Evolutionary conservation across 2,888 invertebrate genomes (phyloP), one percentile per base, ranked within the genome.

Genomic region (Drosophila mercatorum): DNA sequence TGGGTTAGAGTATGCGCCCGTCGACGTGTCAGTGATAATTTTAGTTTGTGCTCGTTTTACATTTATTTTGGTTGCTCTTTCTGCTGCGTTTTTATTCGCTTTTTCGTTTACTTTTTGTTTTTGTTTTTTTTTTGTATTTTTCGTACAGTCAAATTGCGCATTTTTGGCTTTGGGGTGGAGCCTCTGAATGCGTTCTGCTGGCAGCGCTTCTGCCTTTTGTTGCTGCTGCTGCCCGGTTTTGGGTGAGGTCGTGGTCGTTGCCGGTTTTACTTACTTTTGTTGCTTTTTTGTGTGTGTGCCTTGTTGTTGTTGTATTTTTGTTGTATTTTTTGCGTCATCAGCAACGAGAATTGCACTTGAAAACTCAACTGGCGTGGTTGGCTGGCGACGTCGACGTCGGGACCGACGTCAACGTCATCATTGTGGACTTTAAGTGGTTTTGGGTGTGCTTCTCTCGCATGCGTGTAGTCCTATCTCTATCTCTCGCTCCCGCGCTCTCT

Each of bases 131-230:
- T 78, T 49, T 49, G 5, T 8, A 8, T 38, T 52, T 67, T 71
- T 70, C 84, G 89, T 84, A 79, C 81, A 84, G 87, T 86, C 87
- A 88, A 88, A 84, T 85, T 85, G 84, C 80, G 81, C 84, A 88
- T 83, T 88, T 81, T 85, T 83, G 87, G 89, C 85, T 88, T 88
- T 88, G 84, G 84, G 84, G 89, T 85, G 84, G 89, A 85, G 84
- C 84, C 79, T 81, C 66, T 59, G 60, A 65, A 71, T 84, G 89
- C 88, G 86, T 83, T 80, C 57, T 56, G 67, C 65, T 68, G 63
- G 56, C 57, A 64, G 72, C 68, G 82, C 78, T 75, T 74, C 80
- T 72, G 85, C 85, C 73, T 60, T 74, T 80, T 81, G 77, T 80
- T 80, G 83, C 10, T 63, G 72, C 11, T 61, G 66, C 56, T 71